Evolutionary conservation across 2,888 invertebrate genomes (phyloP).

Genomic region (Dasysyrphus tricinctus): DNA sequence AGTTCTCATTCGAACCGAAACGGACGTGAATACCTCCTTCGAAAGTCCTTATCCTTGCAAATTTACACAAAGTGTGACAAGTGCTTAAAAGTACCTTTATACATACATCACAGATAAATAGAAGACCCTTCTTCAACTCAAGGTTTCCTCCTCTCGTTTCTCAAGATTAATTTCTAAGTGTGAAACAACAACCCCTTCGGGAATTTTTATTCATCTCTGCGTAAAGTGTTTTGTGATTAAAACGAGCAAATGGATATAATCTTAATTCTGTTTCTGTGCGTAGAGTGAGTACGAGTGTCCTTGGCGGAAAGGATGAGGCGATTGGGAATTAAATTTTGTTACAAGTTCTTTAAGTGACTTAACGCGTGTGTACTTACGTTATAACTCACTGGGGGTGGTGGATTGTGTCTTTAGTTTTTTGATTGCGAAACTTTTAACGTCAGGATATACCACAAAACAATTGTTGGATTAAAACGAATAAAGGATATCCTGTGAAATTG

Average conservation of each 20-base stretch:
- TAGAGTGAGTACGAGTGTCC: constrained; percentile 31
- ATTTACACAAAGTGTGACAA: constrained; percentile 36
- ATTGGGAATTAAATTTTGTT: constrained; percentile 52
- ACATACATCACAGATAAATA: neutral
- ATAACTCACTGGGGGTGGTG: neutral
- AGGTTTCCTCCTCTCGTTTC: constrained; percentile 41
- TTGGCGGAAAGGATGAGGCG: constrained; percentile 44
- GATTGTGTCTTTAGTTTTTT: constrained; percentile 23
- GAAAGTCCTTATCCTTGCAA: constrained; percentile 1
- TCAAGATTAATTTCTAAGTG: constrained; percentile 37
- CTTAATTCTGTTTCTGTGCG: constrained; percentile 37
- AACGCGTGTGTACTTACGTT: constrained; percentile 30
- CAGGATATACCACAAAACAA: constrained; percentile 44
- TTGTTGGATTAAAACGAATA: constrained; percentile 57
- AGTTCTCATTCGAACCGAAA: constrained; percentile 58
- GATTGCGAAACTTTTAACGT: constrained; percentile 40
- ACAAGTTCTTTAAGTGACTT: constrained; percentile 53
- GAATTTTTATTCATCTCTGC: constrained; percentile 30
- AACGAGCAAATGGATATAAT: constrained; percentile 33
- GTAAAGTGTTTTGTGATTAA: constrained; percentile 31
- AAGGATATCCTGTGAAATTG: constrained; percentile 58
- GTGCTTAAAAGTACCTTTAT: constrained; percentile 17
- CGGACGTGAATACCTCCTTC: constrained; percentile 47
- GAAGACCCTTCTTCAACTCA: constrained; percentile 47
- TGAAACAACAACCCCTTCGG: constrained; percentile 41